Evolutionary conservation across 1,140 invertebrate genomes (phyloP).

Genomic region (Philaenus spumarius): DNA sequence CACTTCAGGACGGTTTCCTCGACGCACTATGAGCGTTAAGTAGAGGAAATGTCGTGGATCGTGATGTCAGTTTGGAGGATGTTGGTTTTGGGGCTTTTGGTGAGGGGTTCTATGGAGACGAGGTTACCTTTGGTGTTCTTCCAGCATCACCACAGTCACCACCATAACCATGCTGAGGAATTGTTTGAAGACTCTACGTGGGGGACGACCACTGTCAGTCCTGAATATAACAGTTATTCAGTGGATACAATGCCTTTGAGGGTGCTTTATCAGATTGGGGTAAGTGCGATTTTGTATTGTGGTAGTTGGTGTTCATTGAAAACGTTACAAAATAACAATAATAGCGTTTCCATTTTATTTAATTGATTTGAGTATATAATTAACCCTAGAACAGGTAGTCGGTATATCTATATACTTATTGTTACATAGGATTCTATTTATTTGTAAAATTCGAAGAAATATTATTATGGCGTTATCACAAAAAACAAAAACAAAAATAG

Average conservation of each 20-base stretch:
- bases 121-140: conserved; percentile 35
- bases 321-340: no score
- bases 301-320: no score
- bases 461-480: no score
- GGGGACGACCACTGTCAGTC: not conserved
- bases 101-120: conserved; percentile 26
- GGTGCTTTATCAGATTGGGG: conserved; percentile 37
- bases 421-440: no score
- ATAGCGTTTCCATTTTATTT: no score
- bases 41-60: not conserved
- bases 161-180: conserved; percentile 23
- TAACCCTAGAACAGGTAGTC: no score
- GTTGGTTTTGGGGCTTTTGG: conserved; percentile 9
- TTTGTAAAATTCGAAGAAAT: no score
- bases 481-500: no score
- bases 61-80: not conserved
- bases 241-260: conserved; percentile 18
- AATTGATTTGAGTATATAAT: no score
- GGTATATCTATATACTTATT: no score
- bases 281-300: conserved; percentile 27
- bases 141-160: conserved; percentile 32
- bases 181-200: not conserved
- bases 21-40: no score
- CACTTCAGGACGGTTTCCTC: no score
- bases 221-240: conserved; percentile 17